Evolutionary conservation across 1,140 invertebrate genomes (phyloP).

Genomic region (Drosophila eugracilis): DNA sequence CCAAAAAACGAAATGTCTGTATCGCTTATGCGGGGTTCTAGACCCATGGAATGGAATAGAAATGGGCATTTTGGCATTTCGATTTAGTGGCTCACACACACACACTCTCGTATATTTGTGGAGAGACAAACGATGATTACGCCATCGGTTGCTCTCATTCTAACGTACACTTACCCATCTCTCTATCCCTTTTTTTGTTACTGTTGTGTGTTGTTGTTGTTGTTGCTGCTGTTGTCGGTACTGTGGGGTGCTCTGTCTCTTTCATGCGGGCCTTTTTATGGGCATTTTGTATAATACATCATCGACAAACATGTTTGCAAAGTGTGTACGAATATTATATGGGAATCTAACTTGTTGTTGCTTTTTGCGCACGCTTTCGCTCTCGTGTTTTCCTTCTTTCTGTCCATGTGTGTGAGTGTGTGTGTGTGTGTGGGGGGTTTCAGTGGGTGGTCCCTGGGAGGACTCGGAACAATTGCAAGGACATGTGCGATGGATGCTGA

Average conservation of each 20-base stretch:
- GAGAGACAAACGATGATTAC: slow-evolving; percentile 82
- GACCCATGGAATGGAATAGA: slow-evolving; percentile 71
- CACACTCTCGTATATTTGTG: slow-evolving; percentile 3
- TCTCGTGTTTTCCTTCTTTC: slow-evolving; percentile 46
- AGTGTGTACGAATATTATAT: slow-evolving; percentile 84
- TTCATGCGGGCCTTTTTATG: slow-evolving; percentile 83
- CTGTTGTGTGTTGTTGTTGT: too few relatives aligned
- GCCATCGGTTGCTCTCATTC: slow-evolving; percentile 78
- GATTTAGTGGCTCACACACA: slow-evolving; percentile 74
- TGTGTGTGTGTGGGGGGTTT: background rate
- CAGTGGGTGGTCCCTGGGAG: slow-evolving; percentile 3
- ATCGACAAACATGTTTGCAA: slow-evolving; percentile 84
- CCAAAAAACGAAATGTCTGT: slow-evolving; percentile 84
- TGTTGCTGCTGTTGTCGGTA: too few relatives aligned
- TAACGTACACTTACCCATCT: slow-evolving; percentile 25
- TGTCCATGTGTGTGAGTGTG: background rate
- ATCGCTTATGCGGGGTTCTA: slow-evolving; percentile 81
- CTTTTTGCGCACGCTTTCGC: slow-evolving; percentile 75
- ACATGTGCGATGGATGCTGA: slow-evolving; percentile 83
- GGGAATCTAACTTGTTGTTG: slow-evolving; percentile 78
- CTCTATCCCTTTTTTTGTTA: slow-evolving; percentile 7
- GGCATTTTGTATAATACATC: slow-evolving; percentile 84
- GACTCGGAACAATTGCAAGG: slow-evolving; percentile 78
- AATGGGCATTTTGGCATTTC: slow-evolving; percentile 84
- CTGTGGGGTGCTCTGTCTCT: slow-evolving; percentile 52